phyloP scores from a whole-genome alignment of 2,888 invertebrate species.

The Aromia moschata region DNA sequence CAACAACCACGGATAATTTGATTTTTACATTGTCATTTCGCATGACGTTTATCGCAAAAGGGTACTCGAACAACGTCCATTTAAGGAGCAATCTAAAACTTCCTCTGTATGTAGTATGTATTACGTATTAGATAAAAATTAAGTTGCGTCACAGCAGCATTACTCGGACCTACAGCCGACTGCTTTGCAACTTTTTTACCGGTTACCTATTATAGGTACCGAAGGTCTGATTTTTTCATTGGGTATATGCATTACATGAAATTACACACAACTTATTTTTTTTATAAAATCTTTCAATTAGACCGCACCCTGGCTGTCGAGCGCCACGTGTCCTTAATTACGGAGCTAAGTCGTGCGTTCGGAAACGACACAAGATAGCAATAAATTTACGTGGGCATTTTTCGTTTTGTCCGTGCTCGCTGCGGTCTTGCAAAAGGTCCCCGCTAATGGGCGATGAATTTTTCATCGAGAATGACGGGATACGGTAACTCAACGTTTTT shows the following conservation, averaged over 20 bases:
- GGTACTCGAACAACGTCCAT: too few relatives aligned
- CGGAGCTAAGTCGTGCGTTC: slow-evolving; percentile 12
- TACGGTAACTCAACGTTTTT: neutral
- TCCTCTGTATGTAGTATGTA: too few relatives aligned
- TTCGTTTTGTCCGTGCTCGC: neutral
- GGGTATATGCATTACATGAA: neutral
- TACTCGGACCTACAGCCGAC: neutral
- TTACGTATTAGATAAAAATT: too few relatives aligned
- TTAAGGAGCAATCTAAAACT: too few relatives aligned
- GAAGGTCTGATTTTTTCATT: slow-evolving; percentile 6
- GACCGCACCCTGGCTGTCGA: neutral
- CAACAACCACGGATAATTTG: too few relatives aligned
- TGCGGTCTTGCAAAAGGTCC: slow-evolving; percentile 6
- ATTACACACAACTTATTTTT: slow-evolving; percentile 1
- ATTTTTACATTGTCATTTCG: too few relatives aligned
- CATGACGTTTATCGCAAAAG: too few relatives aligned
- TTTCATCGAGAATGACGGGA: neutral
- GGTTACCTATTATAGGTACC: neutral
- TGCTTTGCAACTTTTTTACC: neutral
- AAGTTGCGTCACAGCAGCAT: neutral
- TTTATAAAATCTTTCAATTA: slow-evolving; percentile 9
- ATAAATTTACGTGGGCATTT: slow-evolving; percentile 19
- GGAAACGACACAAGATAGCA: slow-evolving; percentile 3
- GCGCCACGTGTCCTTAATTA: slow-evolving; percentile 20
- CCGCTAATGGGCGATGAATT: slow-evolving; percentile 10